Conservation (phyloP, 2,113 vertebrate species). For the Oceanodroma tethys region DNA sequence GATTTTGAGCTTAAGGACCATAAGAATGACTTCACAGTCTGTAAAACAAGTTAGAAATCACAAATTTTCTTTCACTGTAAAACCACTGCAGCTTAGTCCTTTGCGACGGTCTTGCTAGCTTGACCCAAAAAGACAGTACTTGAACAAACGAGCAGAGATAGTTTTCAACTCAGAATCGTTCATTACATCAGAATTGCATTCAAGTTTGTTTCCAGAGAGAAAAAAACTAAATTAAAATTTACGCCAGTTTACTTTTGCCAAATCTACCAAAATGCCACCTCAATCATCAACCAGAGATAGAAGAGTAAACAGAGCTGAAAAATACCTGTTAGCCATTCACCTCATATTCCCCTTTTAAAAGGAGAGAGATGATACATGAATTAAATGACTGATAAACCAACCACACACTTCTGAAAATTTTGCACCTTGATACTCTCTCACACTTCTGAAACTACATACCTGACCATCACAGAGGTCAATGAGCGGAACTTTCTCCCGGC, state of each 20-base stretch:
- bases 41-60: not conserved
- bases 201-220: not conserved
- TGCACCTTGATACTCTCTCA: no score
- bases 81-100: not conserved
- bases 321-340: not conserved
- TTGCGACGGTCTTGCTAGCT: not conserved
- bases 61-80: not conserved
- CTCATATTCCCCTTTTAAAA: not conserved
- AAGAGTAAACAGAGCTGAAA: not conserved
- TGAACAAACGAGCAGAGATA: not conserved
- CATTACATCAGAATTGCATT: not conserved
- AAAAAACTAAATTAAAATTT: not conserved
- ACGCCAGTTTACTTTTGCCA: not conserved
- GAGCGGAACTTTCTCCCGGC: slow-evolving; percentile 91
- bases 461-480: slow-evolving; percentile 99
- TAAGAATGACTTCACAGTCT: not conserved
- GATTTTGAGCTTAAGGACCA: not conserved
- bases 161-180: not conserved
- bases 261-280: not conserved
- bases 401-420: not conserved
- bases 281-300: not conserved
- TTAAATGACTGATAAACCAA: no score
- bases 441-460: slow-evolving; percentile 71
- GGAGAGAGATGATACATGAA: not conserved
- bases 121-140: not conserved